Evolutionary conservation across 1,140 invertebrate species (phyloP).

Genomic region (Drosophila novamexicana): DNA sequence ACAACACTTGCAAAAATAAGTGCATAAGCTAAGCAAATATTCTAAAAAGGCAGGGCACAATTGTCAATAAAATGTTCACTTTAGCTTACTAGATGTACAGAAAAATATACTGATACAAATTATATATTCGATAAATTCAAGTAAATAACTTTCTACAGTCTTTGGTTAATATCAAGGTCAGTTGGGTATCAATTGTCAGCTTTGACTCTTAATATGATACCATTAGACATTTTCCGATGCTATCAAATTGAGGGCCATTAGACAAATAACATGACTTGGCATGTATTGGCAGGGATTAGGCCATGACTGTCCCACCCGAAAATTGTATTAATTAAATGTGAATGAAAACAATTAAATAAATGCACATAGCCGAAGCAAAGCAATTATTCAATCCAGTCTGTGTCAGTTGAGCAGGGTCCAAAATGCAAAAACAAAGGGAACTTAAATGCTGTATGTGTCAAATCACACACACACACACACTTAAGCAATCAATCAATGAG

Average conservation of each 20-base stretch:
- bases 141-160: no score
- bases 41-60: no score
- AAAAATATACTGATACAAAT: no score
- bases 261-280: conserved; percentile 65
- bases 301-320: neutral
- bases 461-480: conserved; percentile 43
- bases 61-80: no score
- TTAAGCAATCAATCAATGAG: conserved; percentile 68
- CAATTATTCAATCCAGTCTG: conserved; percentile 55
- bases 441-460: conserved; percentile 1
- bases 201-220: neutral
- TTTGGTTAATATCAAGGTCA: neutral
- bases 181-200: neutral
- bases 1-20: no score
- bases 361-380: conserved; percentile 12
- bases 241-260: conserved; percentile 38
- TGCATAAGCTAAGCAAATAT: no score
- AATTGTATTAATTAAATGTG: conserved; percentile 43
- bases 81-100: no score
- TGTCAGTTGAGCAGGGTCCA: conserved; percentile 7
- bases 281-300: conserved; percentile 5
- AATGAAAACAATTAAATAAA: conserved; percentile 15
- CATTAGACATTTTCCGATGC: neutral
- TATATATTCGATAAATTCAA: no score
- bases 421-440: conserved; percentile 45